Evolutionary conservation across 2,888 invertebrate species (phyloP), one percentile per base, ranked within the genome.

Genomic region (Microplitis manilae): DNA sequence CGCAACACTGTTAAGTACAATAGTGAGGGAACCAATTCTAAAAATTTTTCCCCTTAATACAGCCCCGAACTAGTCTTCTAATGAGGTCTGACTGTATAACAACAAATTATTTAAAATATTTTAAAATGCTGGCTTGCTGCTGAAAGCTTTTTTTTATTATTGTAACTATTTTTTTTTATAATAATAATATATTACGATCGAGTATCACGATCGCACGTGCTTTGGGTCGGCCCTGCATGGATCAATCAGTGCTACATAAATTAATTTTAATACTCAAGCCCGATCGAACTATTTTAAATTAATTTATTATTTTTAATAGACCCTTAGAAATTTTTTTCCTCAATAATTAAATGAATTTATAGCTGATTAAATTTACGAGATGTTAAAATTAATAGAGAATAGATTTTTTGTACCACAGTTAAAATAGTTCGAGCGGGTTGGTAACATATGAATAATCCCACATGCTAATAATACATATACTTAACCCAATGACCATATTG

Each of bases 181-280:
- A 40, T 13, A 40, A 20, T 65, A 50, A 30, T 30, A 59, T 60
- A 59, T 61, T 68, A 64, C 68, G 77, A 77, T 75, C 68, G 41
- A 80, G 80, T 81, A 30, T 81, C 81, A 81, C 82, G 83, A 84
- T 85, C 83, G 84, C 85, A 84, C 83, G 85, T 87, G 87, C 85
- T 87, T 86, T 85, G 87, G 87, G 87, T 88, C 87, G 88, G 88
- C 86, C 88, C 88, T 88, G 88, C 88, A 88, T 88, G 88, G 88
- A 88, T 88, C 86, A 84, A 85, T 84, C 81, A 82, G 81, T 79
- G 80, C 82, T 82, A 79, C 80, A 17, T 74, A 80, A 77, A 75
- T 79, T 75, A 62, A 61, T 70, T 67, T 70, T 59, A 68, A 75
- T 73, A 79, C 79, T 50, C 13, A 50, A 13, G 76, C 72, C 73